Evolutionary conservation across 2,113 vertebrate genomes (phyloP).

Genomic region (Tragelaphus strepsiceros): DNA sequence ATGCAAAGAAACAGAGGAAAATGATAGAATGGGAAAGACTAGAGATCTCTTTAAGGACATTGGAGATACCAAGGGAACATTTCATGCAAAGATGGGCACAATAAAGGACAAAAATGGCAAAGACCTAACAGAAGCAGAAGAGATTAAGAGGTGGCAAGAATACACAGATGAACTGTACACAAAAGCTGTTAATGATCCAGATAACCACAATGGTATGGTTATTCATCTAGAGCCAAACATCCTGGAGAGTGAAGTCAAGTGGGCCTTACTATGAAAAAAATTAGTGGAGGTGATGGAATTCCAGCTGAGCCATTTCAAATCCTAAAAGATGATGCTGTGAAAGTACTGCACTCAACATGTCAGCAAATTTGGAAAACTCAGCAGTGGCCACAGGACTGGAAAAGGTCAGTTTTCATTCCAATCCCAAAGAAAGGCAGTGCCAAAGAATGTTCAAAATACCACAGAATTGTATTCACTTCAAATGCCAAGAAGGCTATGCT

Average conservation of each 20-base stretch:
- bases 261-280: not conserved
- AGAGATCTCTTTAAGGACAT: not conserved
- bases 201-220: not conserved
- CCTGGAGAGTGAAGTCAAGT: not conserved
- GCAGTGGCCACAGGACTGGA: not conserved
- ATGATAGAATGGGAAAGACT: not conserved
- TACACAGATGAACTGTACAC: not conserved
- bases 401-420: not conserved
- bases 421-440: not conserved
- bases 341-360: not conserved
- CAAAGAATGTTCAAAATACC: not conserved
- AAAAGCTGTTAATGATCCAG: not conserved
- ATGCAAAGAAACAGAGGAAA: not conserved
- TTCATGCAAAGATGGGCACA: not conserved
- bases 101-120: not conserved
- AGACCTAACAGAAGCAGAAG: not conserved
- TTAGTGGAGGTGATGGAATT: not conserved
- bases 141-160: not conserved
- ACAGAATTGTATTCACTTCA: not conserved
- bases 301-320: not conserved
- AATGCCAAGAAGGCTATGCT: not conserved
- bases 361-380: not conserved
- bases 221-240: not conserved
- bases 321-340: not conserved
- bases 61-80: not conserved